Evolutionary conservation across 1,140 invertebrate genomes (phyloP), one percentile per base, ranked within the genome.

Genomic region (Drusus annulatus): DNA sequence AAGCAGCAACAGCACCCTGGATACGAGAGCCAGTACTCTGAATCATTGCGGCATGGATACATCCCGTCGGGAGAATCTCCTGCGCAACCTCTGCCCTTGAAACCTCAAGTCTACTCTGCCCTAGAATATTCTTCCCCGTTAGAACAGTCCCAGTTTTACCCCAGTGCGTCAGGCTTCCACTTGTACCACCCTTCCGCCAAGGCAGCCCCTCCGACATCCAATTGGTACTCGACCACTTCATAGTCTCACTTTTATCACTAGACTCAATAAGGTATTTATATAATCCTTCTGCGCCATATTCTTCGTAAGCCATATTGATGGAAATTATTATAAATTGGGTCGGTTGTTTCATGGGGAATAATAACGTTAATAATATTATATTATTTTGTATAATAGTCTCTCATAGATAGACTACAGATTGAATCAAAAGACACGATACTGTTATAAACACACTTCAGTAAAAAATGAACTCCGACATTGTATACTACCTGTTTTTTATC

Each of bases 31-130:
- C 80, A 88, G 83, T 87, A 88, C 86, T 88, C 87, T 17, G 87
- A 91, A 83, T 86, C 88, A 77, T 84, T 90, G 87, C 84, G 91
- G 87, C 88, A 91, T 86, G 87, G 91, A 81, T 85, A 93, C 92
- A 84, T 90, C 92, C n/a, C 88, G 90, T 31, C 92, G 91, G 89
- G 86, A 80, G 90, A 88, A 80, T 91, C 87, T 84, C 92, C 92
- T 45, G 90, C 93, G 17, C 93, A 96, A 83, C 93, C 95, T 1
- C 87, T 97, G 82, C 96, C 96, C 1, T 88, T 97, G 16, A 97
- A 97, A 87, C 96, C 96, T n/a, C 96, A 97, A 85, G 94, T 96
- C 21, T 96, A 97, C 86, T 94, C 94, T 16, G 93, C 93, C 71
- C 84, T 90, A 75, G 87, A 89, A 82, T 86, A 91, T 84, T 88